phyloP scores from a whole-genome alignment of 1,140 invertebrate genomes.

The Rhopalosiphum maidis region DNA sequence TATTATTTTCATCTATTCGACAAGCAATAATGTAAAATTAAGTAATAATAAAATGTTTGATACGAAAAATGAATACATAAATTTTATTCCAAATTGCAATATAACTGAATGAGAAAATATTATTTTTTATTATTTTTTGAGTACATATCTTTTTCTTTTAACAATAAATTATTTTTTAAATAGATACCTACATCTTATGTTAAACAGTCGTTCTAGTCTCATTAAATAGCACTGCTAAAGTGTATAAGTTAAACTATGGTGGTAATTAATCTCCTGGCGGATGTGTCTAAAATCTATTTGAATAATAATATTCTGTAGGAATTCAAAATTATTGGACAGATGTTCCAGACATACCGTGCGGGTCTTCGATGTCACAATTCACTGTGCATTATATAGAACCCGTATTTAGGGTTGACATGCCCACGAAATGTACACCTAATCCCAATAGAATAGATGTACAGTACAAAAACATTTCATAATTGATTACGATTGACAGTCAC shows the following conservation, averaged over 20 bases:
- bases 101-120: neutral
- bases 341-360: constrained; percentile 11
- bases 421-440: constrained; percentile 31
- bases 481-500: constrained; percentile 46
- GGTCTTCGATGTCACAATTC: constrained; percentile 17
- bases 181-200: neutral
- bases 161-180: neutral
- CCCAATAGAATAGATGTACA: neutral
- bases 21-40: neutral
- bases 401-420: constrained; percentile 48
- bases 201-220: neutral
- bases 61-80: too few species aligned
- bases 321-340: constrained; percentile 8
- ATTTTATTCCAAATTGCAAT: neutral
- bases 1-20: neutral
- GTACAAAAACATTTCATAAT: constrained; percentile 37
- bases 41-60: neutral
- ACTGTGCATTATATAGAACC: neutral
- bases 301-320: neutral
- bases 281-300: neutral
- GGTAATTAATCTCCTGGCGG: neutral
- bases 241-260: neutral
- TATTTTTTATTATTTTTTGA: too few species aligned
- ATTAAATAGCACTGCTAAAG: neutral
- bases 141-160: neutral